These are phyloP conservation scores for Arion vulgaris DNA, from an alignment of 1,140 invertebrate genomes.

Conservation along the genomic window DNA sequence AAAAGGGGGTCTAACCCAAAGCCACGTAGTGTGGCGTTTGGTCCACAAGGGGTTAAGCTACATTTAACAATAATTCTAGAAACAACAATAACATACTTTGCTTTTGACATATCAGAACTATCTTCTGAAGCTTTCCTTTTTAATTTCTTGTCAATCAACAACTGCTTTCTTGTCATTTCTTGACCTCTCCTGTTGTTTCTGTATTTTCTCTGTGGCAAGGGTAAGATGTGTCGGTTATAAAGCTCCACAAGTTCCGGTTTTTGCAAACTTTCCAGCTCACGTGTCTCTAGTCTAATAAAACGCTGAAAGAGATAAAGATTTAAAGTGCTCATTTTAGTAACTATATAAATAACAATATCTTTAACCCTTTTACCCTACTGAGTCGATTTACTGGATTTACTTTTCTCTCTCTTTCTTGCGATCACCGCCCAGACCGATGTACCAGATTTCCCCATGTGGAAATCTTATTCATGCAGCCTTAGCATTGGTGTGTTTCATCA, in stretches of 20 bases:
- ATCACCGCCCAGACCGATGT: too few species aligned
- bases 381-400: too few species aligned
- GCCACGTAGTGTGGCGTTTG: too few species aligned
- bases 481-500: too few species aligned
- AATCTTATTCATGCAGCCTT: too few species aligned
- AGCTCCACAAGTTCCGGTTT: conserved; percentile 62
- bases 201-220: conserved; percentile 65
- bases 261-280: conserved; percentile 41
- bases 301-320: conserved; percentile 23
- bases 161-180: conserved; percentile 65
- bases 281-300: conserved; percentile 40
- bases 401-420: too few species aligned
- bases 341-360: background rate
- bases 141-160: conserved; percentile 58
- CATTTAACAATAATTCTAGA: too few species aligned
- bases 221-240: conserved; percentile 63
- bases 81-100: conserved; percentile 45
- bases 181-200: conserved; percentile 56
- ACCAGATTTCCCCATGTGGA: too few species aligned
- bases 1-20: too few species aligned
- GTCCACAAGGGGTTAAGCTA: too few species aligned
- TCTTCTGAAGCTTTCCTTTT: conserved; percentile 41
- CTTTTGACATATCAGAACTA: conserved; percentile 34
- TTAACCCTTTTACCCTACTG: too few species aligned
- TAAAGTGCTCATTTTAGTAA: too few species aligned